Evolutionary conservation across 2,888 invertebrate genomes (phyloP), one percentile per base, ranked within the genome.

Genomic region (Hymenopus coronatus): DNA sequence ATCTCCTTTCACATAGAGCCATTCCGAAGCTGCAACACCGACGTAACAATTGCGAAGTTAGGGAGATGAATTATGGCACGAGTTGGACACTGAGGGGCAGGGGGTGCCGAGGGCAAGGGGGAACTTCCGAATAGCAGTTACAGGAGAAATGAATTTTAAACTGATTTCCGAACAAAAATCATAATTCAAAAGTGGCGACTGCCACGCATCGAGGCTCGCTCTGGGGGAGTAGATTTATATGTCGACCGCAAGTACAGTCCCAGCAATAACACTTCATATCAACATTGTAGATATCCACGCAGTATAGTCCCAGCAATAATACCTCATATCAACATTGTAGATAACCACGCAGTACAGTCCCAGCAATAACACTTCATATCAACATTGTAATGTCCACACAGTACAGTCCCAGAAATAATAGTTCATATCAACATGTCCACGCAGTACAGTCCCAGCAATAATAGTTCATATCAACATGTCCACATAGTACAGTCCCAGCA

Each of bases 121-220:
- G 54, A 20, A 25, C 20, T 70, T 70, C 54, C 54, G 54, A 70
- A 70, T 20, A 70, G 54, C 54, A 70, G 54, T 70, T 70, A 70
- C 54, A 70, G 54, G 54, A 70, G 85, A 88, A 88, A 88, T 88
- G 88, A 88, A 88, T 88, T 88, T 88, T 88, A 88, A 88, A 88
- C 88, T 88, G 88, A 88, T 88, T 88, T 82, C 88, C 82, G 85
- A 87, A 87, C 87, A 87, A 87, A 70, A 82, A 82, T 87, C 87
- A 33, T 87, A 87, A 33, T 87, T 87, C 87, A 87, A 87, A 87
- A 82, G 81, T 82, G 28, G 54, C 54, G 54, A 70, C 54, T 70
- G 54, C 54, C 20, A 25, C 54, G 8, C 54, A 70, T 70, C 54
- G 54, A 6, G 54, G 1, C 54, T 25, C 20, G 25, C 20, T 70